These are phyloP conservation scores for Scaptomyza tumidula DNA, from an alignment of 2,888 invertebrate species.

Conservation along the genomic window DNA sequence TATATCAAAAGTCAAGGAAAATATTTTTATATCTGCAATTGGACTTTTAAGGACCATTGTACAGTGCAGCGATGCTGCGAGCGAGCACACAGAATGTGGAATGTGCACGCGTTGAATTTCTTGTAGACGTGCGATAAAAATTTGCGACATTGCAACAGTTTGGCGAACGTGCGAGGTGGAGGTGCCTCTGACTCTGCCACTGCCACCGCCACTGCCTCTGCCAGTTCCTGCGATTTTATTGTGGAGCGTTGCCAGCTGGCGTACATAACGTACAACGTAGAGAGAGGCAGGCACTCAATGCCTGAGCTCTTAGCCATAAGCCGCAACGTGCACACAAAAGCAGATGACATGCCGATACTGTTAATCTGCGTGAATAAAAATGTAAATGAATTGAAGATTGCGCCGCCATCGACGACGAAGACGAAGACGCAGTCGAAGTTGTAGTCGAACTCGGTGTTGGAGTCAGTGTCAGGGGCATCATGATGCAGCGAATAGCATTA, in stretches of 20 bases:
- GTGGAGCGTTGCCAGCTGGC: constrained; percentile 52
- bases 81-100: constrained; percentile 74
- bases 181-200: constrained; percentile 12
- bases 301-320: constrained; percentile 73
- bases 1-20: neutral
- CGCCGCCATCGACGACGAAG: constrained; percentile 54
- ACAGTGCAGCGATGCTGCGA: constrained; percentile 50
- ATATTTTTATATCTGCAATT: neutral
- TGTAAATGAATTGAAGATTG: constrained; percentile 82
- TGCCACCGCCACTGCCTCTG: constrained; percentile 2
- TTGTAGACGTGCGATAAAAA: constrained; percentile 83
- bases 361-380: constrained; percentile 83
- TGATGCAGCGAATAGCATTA: constrained; percentile 52
- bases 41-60: constrained; percentile 33
- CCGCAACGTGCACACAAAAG: constrained; percentile 61
- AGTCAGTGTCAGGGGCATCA: constrained; percentile 49
- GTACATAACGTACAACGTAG: neutral
- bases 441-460: neutral
- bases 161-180: constrained; percentile 65
- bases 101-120: constrained; percentile 82
- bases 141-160: constrained; percentile 83
- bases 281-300: constrained; percentile 49
- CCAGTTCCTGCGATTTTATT: constrained; percentile 2
- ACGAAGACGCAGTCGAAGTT: constrained; percentile 5
- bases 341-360: constrained; percentile 82